Conservation (phyloP, 2,888 invertebrate genomes). For the Coelinius sp. region DNA sequence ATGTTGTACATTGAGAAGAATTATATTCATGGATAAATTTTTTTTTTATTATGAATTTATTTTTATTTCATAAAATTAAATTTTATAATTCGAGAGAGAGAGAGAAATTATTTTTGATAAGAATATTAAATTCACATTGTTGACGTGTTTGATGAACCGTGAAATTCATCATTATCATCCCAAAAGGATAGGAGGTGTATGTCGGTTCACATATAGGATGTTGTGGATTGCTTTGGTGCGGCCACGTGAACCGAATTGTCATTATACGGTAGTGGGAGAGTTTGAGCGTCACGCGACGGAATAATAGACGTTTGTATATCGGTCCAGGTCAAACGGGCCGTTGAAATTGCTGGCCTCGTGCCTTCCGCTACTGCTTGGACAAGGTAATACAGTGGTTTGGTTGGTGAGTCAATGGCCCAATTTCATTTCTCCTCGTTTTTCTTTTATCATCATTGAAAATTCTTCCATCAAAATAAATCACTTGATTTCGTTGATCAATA, state of each 20-base stretch:
- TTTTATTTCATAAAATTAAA: not conserved
- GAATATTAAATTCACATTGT: no score
- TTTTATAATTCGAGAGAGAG: no score
- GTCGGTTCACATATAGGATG: slow-evolving; percentile 27
- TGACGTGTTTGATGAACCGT: no score
- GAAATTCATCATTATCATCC: not conserved
- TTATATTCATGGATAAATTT: not conserved
- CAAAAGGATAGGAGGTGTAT: not conserved
- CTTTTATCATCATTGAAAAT: no score
- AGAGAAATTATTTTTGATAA: no score
- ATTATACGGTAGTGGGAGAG: slow-evolving; percentile 44
- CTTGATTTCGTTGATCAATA: no score
- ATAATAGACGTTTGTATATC: slow-evolving; percentile 47
- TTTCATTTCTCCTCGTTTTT: no score
- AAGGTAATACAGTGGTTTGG: no score
- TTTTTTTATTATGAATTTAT: not conserved
- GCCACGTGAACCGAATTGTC: slow-evolving; percentile 51
- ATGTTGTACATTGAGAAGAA: not conserved
- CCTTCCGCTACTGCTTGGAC: no score
- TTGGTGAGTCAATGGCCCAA: no score
- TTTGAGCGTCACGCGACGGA: slow-evolving; percentile 46
- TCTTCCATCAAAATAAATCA: no score
- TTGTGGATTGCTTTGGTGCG: slow-evolving; percentile 47
- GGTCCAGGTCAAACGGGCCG: slow-evolving; percentile 39
- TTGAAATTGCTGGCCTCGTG: slow-evolving; percentile 45